Conservation (phyloP, 2,113 vertebrate genomes). For the Pseudolaguvia tuberculata region DNA sequence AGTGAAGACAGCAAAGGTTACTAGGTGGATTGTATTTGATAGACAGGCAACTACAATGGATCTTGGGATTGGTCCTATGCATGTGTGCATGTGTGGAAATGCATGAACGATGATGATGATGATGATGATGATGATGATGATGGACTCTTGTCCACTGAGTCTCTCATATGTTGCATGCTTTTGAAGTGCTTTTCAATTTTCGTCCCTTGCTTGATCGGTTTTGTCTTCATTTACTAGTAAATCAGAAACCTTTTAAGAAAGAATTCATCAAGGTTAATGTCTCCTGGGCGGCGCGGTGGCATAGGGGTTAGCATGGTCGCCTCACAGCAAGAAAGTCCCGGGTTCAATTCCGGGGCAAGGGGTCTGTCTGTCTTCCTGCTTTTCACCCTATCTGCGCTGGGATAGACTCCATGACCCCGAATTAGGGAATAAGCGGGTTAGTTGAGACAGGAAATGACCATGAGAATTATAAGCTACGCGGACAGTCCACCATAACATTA, state of each 20-base stretch:
- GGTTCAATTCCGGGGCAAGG: too few species aligned
- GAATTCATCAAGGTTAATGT: not conserved
- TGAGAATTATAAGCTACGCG: too few species aligned
- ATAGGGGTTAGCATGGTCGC: too few species aligned
- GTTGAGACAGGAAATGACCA: not conserved
- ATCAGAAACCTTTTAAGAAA: not conserved
- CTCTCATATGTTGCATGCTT: slow-evolving; percentile 1
- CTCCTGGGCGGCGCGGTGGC: too few species aligned
- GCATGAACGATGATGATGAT: slow-evolving; percentile 30
- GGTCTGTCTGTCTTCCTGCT: too few species aligned
- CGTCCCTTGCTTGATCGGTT: not conserved
- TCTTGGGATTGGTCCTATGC: slow-evolving; percentile 15
- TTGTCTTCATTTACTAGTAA: not conserved
- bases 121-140: not conserved
- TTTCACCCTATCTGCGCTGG: too few species aligned
- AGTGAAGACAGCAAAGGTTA: not conserved
- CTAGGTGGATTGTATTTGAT: not conserved
- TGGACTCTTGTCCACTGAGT: not conserved
- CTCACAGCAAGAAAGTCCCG: too few species aligned
- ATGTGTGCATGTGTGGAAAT: slow-evolving; percentile 40
- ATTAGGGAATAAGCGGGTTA: too few species aligned
- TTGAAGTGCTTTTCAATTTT: slow-evolving; percentile 2
- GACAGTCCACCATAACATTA: too few species aligned
- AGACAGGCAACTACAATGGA: not conserved
- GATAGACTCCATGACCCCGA: too few species aligned